Conservation (phyloP, 1,140 invertebrate genomes). For the Luehdorfia chinensis region DNA sequence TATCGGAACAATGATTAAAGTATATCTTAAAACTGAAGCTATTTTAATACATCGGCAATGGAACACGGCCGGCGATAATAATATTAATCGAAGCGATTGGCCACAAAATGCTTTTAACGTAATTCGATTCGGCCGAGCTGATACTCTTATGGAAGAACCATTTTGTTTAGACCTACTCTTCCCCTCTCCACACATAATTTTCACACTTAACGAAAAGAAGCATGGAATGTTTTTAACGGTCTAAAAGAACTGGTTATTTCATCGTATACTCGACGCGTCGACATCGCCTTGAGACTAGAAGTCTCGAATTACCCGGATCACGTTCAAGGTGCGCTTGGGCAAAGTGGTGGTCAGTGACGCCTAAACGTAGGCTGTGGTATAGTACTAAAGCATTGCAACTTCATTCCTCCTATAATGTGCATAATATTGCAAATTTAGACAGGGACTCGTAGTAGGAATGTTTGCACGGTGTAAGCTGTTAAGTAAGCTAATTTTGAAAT, state of each 20-base stretch:
- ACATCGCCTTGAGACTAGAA: conserved; percentile 64
- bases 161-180: conserved; percentile 38
- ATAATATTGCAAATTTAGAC: no score
- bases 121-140: conserved; percentile 67
- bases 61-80: conserved; percentile 55
- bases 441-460: background rate
- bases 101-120: conserved; percentile 71
- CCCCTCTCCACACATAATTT: conserved; percentile 24
- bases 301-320: conserved; percentile 69
- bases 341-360: conserved; percentile 46
- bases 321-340: conserved; percentile 64
- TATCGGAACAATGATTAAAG: conserved; percentile 16
- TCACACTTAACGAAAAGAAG: conserved; percentile 25
- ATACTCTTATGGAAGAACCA: conserved; percentile 59
- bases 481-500: background rate
- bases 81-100: conserved; percentile 67
- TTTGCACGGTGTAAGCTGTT: background rate
- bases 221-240: conserved; percentile 34
- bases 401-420: no score
- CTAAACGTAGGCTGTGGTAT: conserved; percentile 37
- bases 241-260: conserved; percentile 39
- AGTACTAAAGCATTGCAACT: no score
- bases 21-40: conserved; percentile 20
- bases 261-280: conserved; percentile 43
- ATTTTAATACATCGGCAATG: conserved; percentile 40